A percentile compares a stretch with the other conserved stretches of the same genome.
phyloP scores from a whole-genome alignment of 2,888 invertebrate genomes.

The Myopa tessellatipennis region DNA sequence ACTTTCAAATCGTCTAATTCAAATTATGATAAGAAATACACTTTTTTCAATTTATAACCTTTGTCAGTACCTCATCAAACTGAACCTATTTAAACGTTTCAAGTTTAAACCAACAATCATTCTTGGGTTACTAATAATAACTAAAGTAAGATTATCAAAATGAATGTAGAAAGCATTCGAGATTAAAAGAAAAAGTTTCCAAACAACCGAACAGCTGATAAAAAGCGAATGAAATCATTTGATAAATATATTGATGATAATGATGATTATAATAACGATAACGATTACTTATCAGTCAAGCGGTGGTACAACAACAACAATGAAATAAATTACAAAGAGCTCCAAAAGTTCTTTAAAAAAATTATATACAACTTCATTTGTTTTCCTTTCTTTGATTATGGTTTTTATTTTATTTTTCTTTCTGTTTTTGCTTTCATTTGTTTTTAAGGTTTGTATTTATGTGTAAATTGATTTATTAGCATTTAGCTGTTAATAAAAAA shows the following conservation, averaged over 20 bases:
- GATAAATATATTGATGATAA: not conserved
- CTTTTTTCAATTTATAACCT: too few relatives aligned
- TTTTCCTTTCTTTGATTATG: too few relatives aligned
- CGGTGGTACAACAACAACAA: too few relatives aligned
- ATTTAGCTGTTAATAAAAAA: conserved; percentile 20
- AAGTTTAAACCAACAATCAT: too few relatives aligned
- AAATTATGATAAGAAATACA: too few relatives aligned
- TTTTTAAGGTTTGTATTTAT: not conserved
- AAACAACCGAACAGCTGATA: not conserved
- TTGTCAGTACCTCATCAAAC: too few relatives aligned
- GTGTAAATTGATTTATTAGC: conserved; percentile 29
- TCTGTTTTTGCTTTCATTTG: not conserved
- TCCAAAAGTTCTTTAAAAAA: too few relatives aligned
- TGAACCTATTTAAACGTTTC: too few relatives aligned
- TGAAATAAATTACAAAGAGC: too few relatives aligned
- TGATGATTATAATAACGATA: not conserved
- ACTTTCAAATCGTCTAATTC: too few relatives aligned
- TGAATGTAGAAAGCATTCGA: not conserved
- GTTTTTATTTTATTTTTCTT: not conserved
- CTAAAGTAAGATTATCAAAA: not conserved
- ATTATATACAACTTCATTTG: too few relatives aligned
- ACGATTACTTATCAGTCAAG: not conserved
- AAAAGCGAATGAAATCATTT: not conserved
- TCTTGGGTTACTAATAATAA: not conserved
- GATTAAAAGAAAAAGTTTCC: not conserved